A percentile compares a stretch with the other conserved stretches of the same genome.
phyloP scores from a whole-genome alignment of 2,113 vertebrate species.

The Tapirus terrestris region DNA sequence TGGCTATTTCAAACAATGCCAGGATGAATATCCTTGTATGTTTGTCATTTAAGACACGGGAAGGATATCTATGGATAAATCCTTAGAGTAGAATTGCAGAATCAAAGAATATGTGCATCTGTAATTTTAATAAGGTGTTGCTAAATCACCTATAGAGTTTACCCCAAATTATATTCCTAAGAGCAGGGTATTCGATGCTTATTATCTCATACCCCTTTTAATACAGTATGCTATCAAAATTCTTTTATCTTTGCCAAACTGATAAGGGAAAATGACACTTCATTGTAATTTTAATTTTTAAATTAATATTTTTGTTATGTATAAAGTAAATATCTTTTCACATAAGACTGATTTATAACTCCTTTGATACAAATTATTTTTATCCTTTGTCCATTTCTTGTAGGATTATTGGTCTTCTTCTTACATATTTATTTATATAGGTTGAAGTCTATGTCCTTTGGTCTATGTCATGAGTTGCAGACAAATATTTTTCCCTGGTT shows the following conservation, averaged over 20 bases:
- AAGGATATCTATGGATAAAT: neutral
- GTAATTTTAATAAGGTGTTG: neutral
- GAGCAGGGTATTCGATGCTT: neutral
- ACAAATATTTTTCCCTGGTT: neutral
- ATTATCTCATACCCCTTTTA: neutral
- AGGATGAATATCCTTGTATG: neutral
- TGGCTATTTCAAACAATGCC: neutral
- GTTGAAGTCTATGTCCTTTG: neutral
- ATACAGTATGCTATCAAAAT: neutral
- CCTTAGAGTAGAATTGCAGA: neutral
- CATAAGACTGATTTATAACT: neutral
- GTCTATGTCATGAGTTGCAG: neutral
- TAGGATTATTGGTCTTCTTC: neutral
- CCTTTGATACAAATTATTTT: neutral
- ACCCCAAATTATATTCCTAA: neutral
- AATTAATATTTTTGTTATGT: neutral
- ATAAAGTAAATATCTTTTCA: neutral
- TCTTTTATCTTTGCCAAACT: neutral
- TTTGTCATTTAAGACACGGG: neutral
- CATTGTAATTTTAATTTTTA: neutral
- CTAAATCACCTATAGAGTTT: neutral
- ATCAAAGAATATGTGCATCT: constrained; percentile 1
- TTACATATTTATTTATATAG: neutral
- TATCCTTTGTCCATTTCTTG: neutral
- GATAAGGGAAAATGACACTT: neutral